phyloP scores from a whole-genome alignment of 2,797 vertebrate species.

The Pagetopsis macropterus region DNA sequence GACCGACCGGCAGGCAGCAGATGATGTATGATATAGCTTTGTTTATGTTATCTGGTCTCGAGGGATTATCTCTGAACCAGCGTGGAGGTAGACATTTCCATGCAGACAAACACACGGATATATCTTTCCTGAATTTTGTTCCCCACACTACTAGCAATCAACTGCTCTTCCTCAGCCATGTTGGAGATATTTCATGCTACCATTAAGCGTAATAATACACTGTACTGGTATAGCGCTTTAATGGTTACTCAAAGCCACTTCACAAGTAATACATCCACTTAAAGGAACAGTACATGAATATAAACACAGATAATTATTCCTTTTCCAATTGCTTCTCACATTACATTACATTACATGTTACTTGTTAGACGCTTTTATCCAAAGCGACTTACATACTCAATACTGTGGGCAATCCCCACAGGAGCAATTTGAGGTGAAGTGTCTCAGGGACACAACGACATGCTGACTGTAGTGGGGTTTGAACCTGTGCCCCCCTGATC shows the following conservation, averaged over 20 bases:
- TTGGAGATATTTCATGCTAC: background rate
- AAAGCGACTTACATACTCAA: too few relatives aligned
- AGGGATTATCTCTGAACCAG: background rate
- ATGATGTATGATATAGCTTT: slow-evolving; percentile 30
- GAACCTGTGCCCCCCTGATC: too few relatives aligned
- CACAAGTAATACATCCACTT: too few relatives aligned
- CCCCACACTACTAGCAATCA: background rate
- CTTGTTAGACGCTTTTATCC: too few relatives aligned
- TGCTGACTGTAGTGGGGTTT: too few relatives aligned
- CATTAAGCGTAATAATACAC: background rate
- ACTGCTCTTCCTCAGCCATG: background rate
- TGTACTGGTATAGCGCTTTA: too few relatives aligned
- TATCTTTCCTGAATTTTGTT: background rate
- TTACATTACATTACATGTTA: too few relatives aligned
- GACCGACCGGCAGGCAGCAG: slow-evolving; percentile 53
- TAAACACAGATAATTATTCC: background rate
- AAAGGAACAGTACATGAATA: too few relatives aligned
- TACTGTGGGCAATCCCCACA: too few relatives aligned
- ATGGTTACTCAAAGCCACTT: too few relatives aligned
- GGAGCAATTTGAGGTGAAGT: too few relatives aligned
- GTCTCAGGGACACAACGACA: too few relatives aligned
- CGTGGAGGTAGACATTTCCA: slow-evolving; percentile 3
- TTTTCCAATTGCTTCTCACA: background rate
- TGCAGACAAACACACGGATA: background rate
- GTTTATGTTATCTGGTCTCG: slow-evolving; percentile 18